Evolutionary conservation across 2,888 invertebrate genomes (phyloP).

Genomic region (Heliconius ismenius): DNA sequence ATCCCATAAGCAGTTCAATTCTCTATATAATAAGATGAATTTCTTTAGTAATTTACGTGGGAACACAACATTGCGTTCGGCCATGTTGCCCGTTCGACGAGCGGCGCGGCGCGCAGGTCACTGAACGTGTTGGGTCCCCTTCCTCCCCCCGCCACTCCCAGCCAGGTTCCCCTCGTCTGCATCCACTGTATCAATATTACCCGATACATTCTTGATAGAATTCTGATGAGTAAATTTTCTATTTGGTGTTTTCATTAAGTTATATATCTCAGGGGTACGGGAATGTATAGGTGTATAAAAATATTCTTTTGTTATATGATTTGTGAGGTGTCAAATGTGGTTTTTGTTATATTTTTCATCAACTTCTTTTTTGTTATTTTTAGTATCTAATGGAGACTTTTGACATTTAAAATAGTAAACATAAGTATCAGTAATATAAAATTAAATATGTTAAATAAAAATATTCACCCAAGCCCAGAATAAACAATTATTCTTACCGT

Average conservation of each 20-base stretch:
- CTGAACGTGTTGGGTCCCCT: constrained; percentile 50
- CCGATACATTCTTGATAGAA: constrained; percentile 23
- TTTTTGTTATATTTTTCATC: background rate
- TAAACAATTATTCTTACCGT: no score
- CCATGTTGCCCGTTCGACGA: constrained; percentile 58
- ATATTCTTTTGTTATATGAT: background rate
- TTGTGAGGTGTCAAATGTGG: background rate
- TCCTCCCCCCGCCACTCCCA: constrained; percentile 37
- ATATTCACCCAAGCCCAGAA: background rate
- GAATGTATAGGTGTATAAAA: background rate
- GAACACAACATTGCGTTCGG: constrained; percentile 59
- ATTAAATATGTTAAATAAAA: background rate
- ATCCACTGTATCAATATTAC: constrained; percentile 29
- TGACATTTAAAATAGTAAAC: no score
- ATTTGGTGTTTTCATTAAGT: background rate
- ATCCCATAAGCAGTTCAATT: constrained; percentile 67
- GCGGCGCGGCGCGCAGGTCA: constrained; percentile 71
- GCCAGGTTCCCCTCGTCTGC: constrained; percentile 5
- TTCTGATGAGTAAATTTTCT: background rate
- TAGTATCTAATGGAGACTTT: background rate
- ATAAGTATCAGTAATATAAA: no score
- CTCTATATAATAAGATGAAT: constrained; percentile 65
- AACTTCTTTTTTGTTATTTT: background rate
- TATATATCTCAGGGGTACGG: background rate
- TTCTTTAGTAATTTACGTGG: constrained; percentile 64